Percentiles rank a stretch among this genome's conserved stretches.
Evolutionary conservation across 2,888 invertebrate genomes (phyloP).

Genomic region (Tenthredo amoena): DNA sequence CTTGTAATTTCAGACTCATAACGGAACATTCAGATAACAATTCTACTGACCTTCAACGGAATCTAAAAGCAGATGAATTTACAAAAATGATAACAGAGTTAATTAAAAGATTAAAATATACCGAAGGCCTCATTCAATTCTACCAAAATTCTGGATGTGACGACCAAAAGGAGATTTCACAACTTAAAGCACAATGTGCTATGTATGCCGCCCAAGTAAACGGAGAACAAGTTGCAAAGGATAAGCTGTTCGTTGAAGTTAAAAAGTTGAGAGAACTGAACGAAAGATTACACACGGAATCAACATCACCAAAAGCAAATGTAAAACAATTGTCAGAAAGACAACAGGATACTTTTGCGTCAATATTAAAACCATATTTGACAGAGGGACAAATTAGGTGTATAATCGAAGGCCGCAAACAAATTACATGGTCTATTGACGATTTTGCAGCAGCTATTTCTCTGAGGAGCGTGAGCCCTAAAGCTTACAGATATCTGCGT

Average conservation of each 20-base stretch:
- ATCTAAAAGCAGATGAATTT: not conserved
- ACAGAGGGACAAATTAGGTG: constrained; percentile 47
- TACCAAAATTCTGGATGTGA: not conserved
- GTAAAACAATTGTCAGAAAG: not conserved
- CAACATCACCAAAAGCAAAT: not conserved
- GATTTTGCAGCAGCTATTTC: constrained; percentile 51
- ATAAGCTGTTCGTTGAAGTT: not conserved
- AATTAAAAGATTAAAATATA: not conserved
- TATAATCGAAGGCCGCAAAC: not conserved
- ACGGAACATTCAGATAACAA: not conserved
- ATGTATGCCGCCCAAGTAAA: not conserved
- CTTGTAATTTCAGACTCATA: not conserved
- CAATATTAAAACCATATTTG: not conserved
- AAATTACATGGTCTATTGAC: constrained; percentile 36
- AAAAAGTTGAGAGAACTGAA: not conserved
- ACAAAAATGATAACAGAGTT: not conserved
- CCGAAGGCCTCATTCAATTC: not conserved
- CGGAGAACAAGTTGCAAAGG: not conserved
- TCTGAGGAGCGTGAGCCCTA: constrained; percentile 12
- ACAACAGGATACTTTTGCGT: not conserved
- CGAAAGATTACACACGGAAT: not conserved
- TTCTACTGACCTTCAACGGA: not conserved
- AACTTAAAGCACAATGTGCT: not conserved
- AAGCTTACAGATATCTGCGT: constrained; percentile 47
- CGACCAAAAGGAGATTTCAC: not conserved